phyloP scores from a whole-genome alignment of 2,888 invertebrate genomes.

The Phania funesta region DNA sequence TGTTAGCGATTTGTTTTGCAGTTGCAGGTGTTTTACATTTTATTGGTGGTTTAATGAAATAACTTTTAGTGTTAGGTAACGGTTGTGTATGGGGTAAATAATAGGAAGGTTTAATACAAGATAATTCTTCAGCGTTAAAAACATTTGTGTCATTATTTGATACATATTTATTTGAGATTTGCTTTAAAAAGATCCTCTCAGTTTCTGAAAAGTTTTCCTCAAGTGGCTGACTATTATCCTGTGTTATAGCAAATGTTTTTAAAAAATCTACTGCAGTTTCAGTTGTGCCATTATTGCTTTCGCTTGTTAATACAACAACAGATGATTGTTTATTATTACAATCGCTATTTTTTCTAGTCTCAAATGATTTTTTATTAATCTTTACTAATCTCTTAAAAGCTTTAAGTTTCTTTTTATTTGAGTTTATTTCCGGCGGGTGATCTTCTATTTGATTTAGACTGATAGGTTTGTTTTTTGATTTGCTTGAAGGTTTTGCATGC shows the following conservation, averaged over 20 bases:
- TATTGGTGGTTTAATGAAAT: background rate
- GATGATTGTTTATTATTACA: background rate
- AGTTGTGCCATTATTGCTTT: background rate
- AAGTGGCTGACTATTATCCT: background rate
- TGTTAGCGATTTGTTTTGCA: background rate
- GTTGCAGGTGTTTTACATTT: background rate
- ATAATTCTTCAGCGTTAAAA: background rate
- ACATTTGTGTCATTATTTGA: background rate
- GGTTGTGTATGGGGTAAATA: background rate
- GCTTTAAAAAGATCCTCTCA: constrained; percentile 8
- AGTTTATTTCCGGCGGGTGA: constrained; percentile 56
- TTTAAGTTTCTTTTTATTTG: constrained; percentile 50
- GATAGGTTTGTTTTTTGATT: constrained; percentile 20
- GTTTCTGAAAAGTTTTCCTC: constrained; percentile 7
- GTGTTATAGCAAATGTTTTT: constrained; percentile 19
- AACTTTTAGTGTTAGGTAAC: background rate
- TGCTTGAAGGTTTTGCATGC: background rate
- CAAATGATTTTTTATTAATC: constrained; percentile 8
- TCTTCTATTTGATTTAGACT: constrained; percentile 63
- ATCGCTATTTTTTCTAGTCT: constrained; percentile 9
- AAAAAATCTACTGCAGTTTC: constrained; percentile 58
- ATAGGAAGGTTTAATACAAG: background rate
- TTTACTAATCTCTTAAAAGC: constrained; percentile 50
- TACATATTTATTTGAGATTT: background rate
- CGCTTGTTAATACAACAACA: background rate